Base-by-base conservation (phyloP, 1,140 invertebrate species). In the Trichoplusia ni region DNA sequence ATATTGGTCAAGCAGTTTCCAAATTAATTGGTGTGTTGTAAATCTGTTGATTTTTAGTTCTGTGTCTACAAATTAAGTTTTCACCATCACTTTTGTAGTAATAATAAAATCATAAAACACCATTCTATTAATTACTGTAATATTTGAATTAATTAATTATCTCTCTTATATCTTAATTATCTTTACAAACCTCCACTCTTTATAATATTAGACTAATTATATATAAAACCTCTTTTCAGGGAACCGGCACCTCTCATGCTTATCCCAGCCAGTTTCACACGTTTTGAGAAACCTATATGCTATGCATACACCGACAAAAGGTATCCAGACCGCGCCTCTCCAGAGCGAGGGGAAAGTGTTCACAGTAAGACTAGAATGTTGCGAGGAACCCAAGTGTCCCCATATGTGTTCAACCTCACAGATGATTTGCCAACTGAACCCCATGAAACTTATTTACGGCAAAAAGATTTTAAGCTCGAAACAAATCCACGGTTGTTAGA, bases 201-300 rank as follows among this genome's bases (percentile, higher is more conserved):
- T n/a, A n/a, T n/a, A n/a, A n/a, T n/a, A n/a, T n/a, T n/a, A n/a
- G n/a, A n/a, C n/a, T n/a, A n/a, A n/a, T n/a, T n/a, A n/a, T n/a
- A n/a, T n/a, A n/a, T n/a, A n/a, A n/a, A n/a, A n/a, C n/a, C n/a
- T n/a, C n/a, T 54, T 85, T 86, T 27, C 61, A 86, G 88, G 64
- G 64, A 91, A 91, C 71, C 89, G 80, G 60, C 77, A n/a, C 93
- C 94, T 25, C 84, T 95, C 13, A 95, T 96, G 75, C 90, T 97
- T 31, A 92, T 95, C 23, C 96, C 97, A 18, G 91, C 94, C 9
- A 91, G 93, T 9, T 98, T 97, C 79, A 94, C 96, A 27, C 92
- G 96, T 67, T 94, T 95, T 77, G 96, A 97, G 72, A 93, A 90
- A 5, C 90, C 93, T 19, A 92, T 94, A 47, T 89, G 89, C 7